Percentiles rank a stretch among this genome's conserved stretches.
Evolutionary conservation across 2,113 vertebrate genomes (phyloP).

Genomic region (Ptilorrhoa leucosticta): DNA sequence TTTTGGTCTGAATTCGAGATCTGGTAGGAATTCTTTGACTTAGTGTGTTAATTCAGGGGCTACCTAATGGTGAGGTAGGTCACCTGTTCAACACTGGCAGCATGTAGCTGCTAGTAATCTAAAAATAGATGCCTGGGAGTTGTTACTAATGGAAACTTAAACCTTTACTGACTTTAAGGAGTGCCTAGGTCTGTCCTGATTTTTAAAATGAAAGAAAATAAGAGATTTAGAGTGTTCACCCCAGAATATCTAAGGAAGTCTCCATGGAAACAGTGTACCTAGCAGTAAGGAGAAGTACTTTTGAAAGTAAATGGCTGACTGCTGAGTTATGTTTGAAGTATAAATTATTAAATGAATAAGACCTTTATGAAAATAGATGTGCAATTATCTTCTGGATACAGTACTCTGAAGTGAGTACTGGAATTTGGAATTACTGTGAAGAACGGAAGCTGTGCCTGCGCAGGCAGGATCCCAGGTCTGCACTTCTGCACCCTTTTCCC

Average conservation of each 20-base stretch:
- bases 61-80: neutral
- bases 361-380: neutral
- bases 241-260: neutral
- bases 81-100: neutral
- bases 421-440: neutral
- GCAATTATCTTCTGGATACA: neutral
- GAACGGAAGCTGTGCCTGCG: neutral
- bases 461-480: neutral
- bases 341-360: neutral
- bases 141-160: neutral
- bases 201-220: neutral
- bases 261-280: constrained; percentile 22
- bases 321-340: neutral
- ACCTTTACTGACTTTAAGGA: neutral
- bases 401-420: neutral
- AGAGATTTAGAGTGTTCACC: neutral
- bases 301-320: neutral
- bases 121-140: neutral
- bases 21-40: neutral
- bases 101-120: neutral
- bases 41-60: neutral
- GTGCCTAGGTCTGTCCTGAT: neutral
- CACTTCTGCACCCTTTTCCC: accelerated
- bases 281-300: neutral
- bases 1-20: neutral